These are phyloP conservation scores for Ceratotherium simum DNA, from an alignment of 2,113 vertebrate genomes.

Conservation along the genomic window DNA sequence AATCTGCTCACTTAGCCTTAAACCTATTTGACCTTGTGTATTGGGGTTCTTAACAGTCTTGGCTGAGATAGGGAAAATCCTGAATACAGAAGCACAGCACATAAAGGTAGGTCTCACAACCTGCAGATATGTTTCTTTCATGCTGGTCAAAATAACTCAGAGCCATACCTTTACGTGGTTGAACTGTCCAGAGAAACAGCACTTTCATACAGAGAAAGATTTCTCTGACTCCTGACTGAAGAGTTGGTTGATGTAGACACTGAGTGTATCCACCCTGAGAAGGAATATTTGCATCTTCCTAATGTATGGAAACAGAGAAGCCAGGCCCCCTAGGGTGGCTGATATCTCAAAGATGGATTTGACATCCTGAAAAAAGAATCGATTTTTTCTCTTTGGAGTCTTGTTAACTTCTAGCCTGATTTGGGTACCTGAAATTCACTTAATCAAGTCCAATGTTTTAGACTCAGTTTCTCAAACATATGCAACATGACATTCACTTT, in stretches of 20 bases:
- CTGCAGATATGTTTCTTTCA: neutral
- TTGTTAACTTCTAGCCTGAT: neutral
- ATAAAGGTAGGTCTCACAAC: neutral
- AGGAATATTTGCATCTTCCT: neutral
- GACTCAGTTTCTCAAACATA: neutral
- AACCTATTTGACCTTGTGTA: neutral
- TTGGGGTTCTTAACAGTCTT: neutral
- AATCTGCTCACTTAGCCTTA: neutral
- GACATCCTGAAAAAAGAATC: neutral
- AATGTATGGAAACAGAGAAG: neutral
- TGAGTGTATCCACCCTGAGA: neutral
- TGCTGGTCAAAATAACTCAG: neutral
- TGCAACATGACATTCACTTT: neutral
- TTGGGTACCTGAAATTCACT: neutral
- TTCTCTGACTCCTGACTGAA: neutral
- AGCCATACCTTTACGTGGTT: neutral
- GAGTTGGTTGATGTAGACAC: neutral
- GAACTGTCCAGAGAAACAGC: neutral
- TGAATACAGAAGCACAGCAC: neutral
- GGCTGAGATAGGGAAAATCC: neutral
- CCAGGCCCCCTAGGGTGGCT: no score
- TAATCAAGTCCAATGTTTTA: neutral
- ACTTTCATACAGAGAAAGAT: neutral
- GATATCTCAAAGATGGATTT: neutral
- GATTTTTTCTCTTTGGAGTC: neutral